phyloP scores from a whole-genome alignment of 2,888 invertebrate genomes.

The Fabriciana adippe region DNA sequence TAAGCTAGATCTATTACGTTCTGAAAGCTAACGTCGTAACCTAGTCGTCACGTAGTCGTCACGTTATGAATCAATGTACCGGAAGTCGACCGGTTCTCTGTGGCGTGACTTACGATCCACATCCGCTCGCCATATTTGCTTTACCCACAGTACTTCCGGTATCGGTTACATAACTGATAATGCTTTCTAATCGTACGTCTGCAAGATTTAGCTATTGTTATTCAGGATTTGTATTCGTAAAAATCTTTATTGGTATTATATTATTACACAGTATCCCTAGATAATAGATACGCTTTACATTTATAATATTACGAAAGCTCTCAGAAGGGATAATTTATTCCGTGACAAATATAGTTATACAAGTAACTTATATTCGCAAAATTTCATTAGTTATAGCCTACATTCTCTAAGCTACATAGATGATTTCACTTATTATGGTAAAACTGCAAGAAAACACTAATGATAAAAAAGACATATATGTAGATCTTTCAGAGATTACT shows the following conservation, averaged over 20 bases:
- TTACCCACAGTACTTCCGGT: slow-evolving; percentile 59
- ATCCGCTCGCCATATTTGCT: slow-evolving; percentile 77
- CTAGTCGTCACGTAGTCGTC: slow-evolving; percentile 42
- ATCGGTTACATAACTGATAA: slow-evolving; percentile 43
- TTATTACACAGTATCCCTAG: too few species aligned
- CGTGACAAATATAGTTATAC: too few species aligned
- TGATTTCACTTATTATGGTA: too few species aligned
- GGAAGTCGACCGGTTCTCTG: slow-evolving; percentile 65
- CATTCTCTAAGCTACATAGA: too few species aligned
- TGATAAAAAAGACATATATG: too few species aligned
- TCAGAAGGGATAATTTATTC: too few species aligned
- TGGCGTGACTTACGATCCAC: slow-evolving; percentile 78
- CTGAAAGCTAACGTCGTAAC: slow-evolving; percentile 38
- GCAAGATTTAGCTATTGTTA: slow-evolving; percentile 11
- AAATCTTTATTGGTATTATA: not conserved
- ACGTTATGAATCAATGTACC: slow-evolving; percentile 54
- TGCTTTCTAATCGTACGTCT: slow-evolving; percentile 41
- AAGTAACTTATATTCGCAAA: too few species aligned
- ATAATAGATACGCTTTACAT: too few species aligned
- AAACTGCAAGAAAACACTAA: too few species aligned
- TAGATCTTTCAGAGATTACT: too few species aligned
- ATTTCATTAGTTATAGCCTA: too few species aligned
- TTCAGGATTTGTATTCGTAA: not conserved
- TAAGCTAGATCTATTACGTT: slow-evolving; percentile 30
- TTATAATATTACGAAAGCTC: too few species aligned